Conservation (phyloP, 2,113 vertebrate genomes). For the Heterotis niloticus region DNA sequence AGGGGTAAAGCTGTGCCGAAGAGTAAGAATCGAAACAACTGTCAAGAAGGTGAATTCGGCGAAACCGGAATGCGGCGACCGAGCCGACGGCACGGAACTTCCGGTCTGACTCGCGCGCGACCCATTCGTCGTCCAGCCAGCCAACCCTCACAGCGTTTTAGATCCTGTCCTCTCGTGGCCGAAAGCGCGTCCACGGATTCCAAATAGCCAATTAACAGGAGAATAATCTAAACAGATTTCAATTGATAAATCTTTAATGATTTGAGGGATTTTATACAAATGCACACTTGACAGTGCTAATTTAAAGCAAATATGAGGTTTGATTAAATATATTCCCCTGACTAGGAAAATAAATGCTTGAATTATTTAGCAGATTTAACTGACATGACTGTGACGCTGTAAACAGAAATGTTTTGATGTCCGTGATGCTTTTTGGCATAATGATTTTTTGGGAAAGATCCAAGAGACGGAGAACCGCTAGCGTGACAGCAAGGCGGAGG, state of each 20-base stretch:
- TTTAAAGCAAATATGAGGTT: constrained; percentile 96
- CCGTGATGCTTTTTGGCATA: constrained; percentile 69
- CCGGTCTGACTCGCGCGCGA: too few species aligned
- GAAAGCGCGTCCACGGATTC: constrained; percentile 58
- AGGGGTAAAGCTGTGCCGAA: not conserved
- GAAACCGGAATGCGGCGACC: not conserved
- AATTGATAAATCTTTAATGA: constrained; percentile 98
- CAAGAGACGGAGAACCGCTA: constrained; percentile 48
- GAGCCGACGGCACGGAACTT: not conserved
- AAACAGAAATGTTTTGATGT: constrained; percentile 90
- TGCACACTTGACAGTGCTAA: constrained; percentile 88
- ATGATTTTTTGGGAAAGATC: constrained; percentile 68
- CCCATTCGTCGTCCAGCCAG: not conserved
- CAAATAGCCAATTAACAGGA: constrained; percentile 81
- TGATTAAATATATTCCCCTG: constrained; percentile 94
- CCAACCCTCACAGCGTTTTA: constrained; percentile 5
- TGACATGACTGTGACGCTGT: constrained; percentile 74
- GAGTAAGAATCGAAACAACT: not conserved
- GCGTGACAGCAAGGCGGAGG: constrained; percentile 16
- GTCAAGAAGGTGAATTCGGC: not conserved
- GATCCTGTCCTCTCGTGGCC: constrained; percentile 38
- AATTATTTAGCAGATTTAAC: constrained; percentile 90
- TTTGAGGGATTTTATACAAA: constrained; percentile 94
- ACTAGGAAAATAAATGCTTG: constrained; percentile 83
- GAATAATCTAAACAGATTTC: constrained; percentile 91